These are phyloP conservation scores for Natrix natrix DNA, from an alignment of 2,797 vertebrate genomes.

Conservation along the genomic window DNA sequence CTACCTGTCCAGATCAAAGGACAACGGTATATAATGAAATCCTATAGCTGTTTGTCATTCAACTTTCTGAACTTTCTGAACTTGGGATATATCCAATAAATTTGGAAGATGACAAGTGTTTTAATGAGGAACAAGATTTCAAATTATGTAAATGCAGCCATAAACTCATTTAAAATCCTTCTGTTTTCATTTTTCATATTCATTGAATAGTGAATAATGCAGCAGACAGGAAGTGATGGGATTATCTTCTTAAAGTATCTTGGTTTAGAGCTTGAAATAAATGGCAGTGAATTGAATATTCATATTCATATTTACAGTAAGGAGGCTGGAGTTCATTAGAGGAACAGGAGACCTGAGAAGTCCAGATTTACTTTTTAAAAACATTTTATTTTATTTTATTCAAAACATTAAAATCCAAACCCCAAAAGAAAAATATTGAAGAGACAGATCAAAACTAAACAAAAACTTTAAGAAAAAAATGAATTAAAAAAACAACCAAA, in stretches of 20 bases:
- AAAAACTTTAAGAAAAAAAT: background rate
- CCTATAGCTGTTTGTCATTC: background rate
- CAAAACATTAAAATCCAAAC: background rate
- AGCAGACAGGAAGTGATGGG: background rate
- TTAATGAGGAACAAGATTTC: background rate
- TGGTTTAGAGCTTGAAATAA: accelerated
- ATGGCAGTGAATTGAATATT: background rate
- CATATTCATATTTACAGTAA: background rate
- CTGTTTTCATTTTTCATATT: constrained; percentile 7
- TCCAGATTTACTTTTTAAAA: background rate
- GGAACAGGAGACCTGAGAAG: background rate
- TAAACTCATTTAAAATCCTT: constrained; percentile 1
- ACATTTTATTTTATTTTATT: background rate
- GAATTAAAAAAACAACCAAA: background rate
- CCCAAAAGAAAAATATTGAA: background rate
- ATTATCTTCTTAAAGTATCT: background rate
- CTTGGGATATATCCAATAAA: background rate
- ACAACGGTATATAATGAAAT: background rate
- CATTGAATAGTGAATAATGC: constrained; percentile 33
- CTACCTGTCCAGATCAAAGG: background rate
- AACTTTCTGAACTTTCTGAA: background rate
- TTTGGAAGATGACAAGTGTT: background rate
- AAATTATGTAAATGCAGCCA: background rate
- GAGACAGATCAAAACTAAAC: background rate
- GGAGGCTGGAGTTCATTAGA: background rate